Evolutionary conservation across 2,888 invertebrate genomes (phyloP).

Genomic region (Acanthosepion esculentum): DNA sequence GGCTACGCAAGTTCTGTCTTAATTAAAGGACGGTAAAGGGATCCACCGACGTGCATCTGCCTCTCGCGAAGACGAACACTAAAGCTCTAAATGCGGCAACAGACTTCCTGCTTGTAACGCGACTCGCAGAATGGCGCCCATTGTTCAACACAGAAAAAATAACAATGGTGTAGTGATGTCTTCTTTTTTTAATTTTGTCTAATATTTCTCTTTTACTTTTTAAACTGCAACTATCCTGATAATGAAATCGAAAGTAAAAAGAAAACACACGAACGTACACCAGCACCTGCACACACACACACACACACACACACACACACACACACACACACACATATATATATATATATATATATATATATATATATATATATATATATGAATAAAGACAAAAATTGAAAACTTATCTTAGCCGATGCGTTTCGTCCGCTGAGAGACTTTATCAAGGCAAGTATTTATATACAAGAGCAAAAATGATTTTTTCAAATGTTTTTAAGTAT

Average conservation of each 20-base stretch:
- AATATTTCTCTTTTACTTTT: not conserved
- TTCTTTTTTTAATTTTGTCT: not conserved
- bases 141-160: not conserved
- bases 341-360: too few relatives aligned
- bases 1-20: not conserved
- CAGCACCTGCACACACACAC: not conserved
- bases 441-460: too few relatives aligned
- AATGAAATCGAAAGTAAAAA: not conserved
- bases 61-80: not conserved
- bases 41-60: constrained; percentile 33
- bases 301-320: too few relatives aligned
- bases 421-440: too few relatives aligned
- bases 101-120: constrained; percentile 21
- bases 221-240: not conserved
- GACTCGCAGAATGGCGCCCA: not conserved
- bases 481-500: too few relatives aligned
- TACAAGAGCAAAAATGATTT: too few relatives aligned
- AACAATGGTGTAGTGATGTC: not conserved
- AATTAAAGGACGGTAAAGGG: not conserved
- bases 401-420: too few relatives aligned
- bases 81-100: not conserved
- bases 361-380: too few relatives aligned
- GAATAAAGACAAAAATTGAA: too few relatives aligned
- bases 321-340: too few relatives aligned
- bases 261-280: not conserved